Base-by-base conservation (phyloP, 1,140 invertebrate species). In the Euura lappo region DNA sequence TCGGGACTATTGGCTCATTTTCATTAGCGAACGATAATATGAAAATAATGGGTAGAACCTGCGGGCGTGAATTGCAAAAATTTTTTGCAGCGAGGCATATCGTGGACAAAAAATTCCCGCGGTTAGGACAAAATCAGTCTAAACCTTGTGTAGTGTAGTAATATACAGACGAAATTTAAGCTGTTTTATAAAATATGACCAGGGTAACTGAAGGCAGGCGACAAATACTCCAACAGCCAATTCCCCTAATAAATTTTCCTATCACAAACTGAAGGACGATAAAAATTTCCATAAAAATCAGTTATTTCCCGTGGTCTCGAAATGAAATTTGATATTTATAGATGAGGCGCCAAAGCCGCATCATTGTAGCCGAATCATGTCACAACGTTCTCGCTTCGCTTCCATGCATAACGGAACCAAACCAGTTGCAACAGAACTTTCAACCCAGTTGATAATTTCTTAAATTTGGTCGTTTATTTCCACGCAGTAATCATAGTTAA, bases 281-380 rank as follows among this genome's bases (percentile, higher is more conserved):
- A 83, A 74, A 85, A 86, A 87, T 83, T 79, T 79, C 76, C 74
- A 80, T 83, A 86, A 83, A 86, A 86, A 85, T 81, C 83, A 87
- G 83, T 87, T 87, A 87, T 86, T 85, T 5, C 8, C 51, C 84
- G 85, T 87, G 83, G 85, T 83, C 79, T 80, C 81, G 84, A 87
- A 79, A 81, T 84, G 85, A 87, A 87, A 87, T 87, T 87, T 85
- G 86, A 87, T 87, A 87, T 87, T 86, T 87, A 87, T 87, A 85
- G 84, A 84, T 84, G 85, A 86, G 85, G 85, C 51, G 13, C 8
- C 10, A 11, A 60, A 8, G 51, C 13, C 51, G 13, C 13, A 28
- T 28, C 13, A 11, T n/a, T n/a, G 51, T 5, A n/a, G 51, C 13
- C 13, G 28, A 28, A 28, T 28, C 28, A 28, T 28, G 28, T 28